Evolutionary conservation across 2,797 vertebrate species (phyloP), one percentile per base, ranked within the genome.

Genomic region (Cynodonichthys magdalenae): DNA sequence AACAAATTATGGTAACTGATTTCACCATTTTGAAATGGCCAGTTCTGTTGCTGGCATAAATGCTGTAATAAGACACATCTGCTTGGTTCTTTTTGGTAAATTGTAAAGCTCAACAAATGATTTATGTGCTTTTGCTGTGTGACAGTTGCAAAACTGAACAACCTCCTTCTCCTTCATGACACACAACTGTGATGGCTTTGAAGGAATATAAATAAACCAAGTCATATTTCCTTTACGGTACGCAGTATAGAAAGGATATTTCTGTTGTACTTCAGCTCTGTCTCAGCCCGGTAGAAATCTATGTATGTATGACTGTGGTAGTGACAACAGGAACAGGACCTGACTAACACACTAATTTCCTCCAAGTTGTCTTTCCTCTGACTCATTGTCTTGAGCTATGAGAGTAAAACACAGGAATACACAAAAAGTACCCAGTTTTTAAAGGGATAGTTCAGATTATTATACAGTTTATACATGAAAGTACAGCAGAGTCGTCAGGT

Each of bases 311-410:
- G 34, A 57, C 61, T 64, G 34, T 60, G 62, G 63, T 75, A 84
- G 58, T 56, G 70, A 74, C 80, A 84, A 84, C 86, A 87, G 90
- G 87, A 92, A 91, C 75, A 79, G 77, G 73, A 77, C 67, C 88
- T 84, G 82, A 87, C 82, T 81, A 83, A 88, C 82, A 82, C 70
- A 63, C 79, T 79, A 59, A 81, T 86, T 91, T 91, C 84, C 89
- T 77, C 78, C 34, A 68, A 75, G 81, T 81, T 78, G 65, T 63
- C 71, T 79, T 93, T 92, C 89, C 91, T 92, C 86, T 88, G 80
- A 87, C 72, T 81, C 86, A 90, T 62, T 74, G 68, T 55, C 59
- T 86, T 69, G 60, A 60, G 57, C 56, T 67, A 50, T 59, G 45
- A 80, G 41, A 57, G 41, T 63, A 76, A 41, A 59, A 71, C 59